Conservation (phyloP, 2,888 invertebrate species). For the Eristalinus sepulchralis region DNA sequence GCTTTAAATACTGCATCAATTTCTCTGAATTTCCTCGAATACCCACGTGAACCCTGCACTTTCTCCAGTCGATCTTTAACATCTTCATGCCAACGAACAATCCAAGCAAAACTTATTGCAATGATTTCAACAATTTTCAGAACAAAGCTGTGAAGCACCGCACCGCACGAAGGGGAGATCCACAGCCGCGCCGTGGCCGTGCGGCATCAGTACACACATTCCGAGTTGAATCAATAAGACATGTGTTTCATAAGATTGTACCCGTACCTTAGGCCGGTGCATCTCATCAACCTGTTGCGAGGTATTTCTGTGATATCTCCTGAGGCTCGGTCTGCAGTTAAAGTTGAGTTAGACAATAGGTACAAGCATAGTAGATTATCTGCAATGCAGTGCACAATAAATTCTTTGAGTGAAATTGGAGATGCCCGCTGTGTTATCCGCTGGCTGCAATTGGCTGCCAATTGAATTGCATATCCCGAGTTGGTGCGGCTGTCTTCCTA, state of each 20-base stretch:
- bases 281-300: slow-evolving; percentile 22
- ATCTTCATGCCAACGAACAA: not conserved
- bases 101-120: not conserved
- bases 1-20: not conserved
- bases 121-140: slow-evolving; percentile 42
- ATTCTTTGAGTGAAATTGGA: slow-evolving; percentile 27
- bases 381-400: slow-evolving; percentile 9
- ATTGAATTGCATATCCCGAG: not conserved
- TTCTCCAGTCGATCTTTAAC: not conserved
- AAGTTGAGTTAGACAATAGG: slow-evolving; percentile 19
- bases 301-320: not conserved
- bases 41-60: not conserved
- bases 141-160: slow-evolving; percentile 49
- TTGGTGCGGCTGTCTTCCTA: not conserved
- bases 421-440: not conserved
- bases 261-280: not conserved
- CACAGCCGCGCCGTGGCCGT: no score
- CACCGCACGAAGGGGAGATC: not conserved
- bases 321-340: not conserved
- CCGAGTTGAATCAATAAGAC: slow-evolving; percentile 10
- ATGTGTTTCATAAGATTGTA: slow-evolving; percentile 39
- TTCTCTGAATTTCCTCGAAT: not conserved
- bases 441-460: not conserved
- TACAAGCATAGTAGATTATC: slow-evolving; percentile 24
- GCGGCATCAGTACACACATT: slow-evolving; percentile 34